Base-by-base conservation (phyloP, 2,888 invertebrate genomes). In the Onchidella celtica region DNA sequence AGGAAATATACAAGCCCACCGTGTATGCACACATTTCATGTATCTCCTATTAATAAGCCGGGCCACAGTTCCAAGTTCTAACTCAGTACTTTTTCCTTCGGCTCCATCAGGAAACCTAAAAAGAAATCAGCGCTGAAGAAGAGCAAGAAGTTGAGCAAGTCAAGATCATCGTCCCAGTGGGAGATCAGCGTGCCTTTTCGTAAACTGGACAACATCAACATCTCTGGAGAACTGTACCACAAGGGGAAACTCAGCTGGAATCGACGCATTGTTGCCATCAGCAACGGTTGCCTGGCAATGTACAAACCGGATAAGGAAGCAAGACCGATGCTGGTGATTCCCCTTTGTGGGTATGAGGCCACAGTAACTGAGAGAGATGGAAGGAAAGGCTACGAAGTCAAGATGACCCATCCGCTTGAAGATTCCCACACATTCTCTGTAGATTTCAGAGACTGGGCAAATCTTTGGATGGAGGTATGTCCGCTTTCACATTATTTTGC, bases 371-470 rank as follows among this genome's bases (percentile, higher is more conserved):
- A 90, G 79, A 84, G 88, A 47, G 89, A 91, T 38, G 87, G 87
- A 36, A 85, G 87, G 65, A 84, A 85, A 74, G 89, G 88, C 32
- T 90, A 88, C 79, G 92, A 91, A 79, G 88, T 92, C 63, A 86
- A 87, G 57, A 83, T 92, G 63, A 73, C 85, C 24, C 91, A 91
- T 69, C 88, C 89, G 0, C 86, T 86, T 34, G 87, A 87, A 36
- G 92, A 91, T 47, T 83, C 88, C 4, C 87, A 90, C 83, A 82
- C 86, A 27, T 91, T 92, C 78, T 84, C 88, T 11, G 89, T 88
- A 3, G 91, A 91, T 76, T 89, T 88, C 74, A 90, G 88, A 69
- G 91, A 91, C 14, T 90, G 89, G 88, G 91, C 90, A 1, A 86
- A 87, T 29, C 68, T 84, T 21, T 92, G 92, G 92, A 87, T 88